Evolutionary conservation across 2,888 invertebrate genomes (phyloP), one percentile per base, ranked within the genome.

Genomic region (Prosopocoilus inquinatus): DNA sequence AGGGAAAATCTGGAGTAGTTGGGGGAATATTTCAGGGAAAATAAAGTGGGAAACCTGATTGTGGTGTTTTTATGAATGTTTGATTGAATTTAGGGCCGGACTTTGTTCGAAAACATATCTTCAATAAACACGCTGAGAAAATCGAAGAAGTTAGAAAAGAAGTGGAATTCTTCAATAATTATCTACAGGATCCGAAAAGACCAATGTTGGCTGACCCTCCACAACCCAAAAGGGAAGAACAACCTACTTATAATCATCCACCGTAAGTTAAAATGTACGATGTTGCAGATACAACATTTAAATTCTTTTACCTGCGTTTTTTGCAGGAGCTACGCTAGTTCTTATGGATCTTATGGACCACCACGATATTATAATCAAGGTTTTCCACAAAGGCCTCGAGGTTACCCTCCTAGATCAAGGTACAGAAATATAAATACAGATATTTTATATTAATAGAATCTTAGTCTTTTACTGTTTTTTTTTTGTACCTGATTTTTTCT

Each of bases 91-190:
- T 28, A 70, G 88, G 98, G 0, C 97, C 98, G 0, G 98, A 99
- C 75, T 99, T 97, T 78, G 96, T 99, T 32, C 87, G 95, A 58
- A 99, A 99, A 75, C 99, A 99, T 75, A 96, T 99, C 62, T 91
- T 94, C 73, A 97, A 97, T 76, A 99, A 99, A 73, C 98, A 99
- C 71, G 89, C 78, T 0, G 98, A 99, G 71, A 98, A 97, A 79
- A 89, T 99, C 41, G 94, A 97, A 36, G 97, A 98, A 78, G 97
- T 97, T 1, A 91, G 92, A 62, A 93, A 94, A 70, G 97, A 98
- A 80, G 97, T 96, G 53, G 87, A 94, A 68, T 99, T 95, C 78
- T 99, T 97, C 80, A 99, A 99, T 79, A 96, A 96, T 76, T 99
- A 97, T 80, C 79, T 91, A 67, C 85, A 88, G 65, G 99, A 99